Percentiles rank a stretch among this genome's conserved stretches.
phyloP scores from a whole-genome alignment of 2,113 vertebrate species.

The Lethenteron reissneri region DNA sequence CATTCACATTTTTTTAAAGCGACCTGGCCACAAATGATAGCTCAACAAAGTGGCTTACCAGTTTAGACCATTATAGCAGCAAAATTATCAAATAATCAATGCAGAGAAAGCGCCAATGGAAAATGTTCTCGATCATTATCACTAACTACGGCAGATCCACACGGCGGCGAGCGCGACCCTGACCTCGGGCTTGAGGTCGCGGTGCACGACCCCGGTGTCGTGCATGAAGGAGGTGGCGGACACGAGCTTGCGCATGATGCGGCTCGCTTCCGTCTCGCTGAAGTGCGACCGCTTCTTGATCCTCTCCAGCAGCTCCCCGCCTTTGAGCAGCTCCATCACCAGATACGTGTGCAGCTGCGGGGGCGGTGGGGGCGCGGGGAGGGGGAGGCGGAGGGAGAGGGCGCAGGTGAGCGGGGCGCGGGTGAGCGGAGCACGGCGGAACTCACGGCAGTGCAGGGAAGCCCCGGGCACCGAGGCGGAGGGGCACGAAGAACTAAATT shows the following conservation, averaged over 20 bases:
- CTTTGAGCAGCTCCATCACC: constrained; percentile 55
- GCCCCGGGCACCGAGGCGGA: neutral
- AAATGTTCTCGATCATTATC: too few species aligned
- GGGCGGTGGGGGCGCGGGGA: neutral
- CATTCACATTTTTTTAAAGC: too few species aligned
- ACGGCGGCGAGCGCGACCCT: too few species aligned
- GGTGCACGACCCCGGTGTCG: constrained; percentile 57
- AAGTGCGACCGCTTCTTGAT: constrained; percentile 61
- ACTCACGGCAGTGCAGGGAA: neutral
- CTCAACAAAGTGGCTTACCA: too few species aligned
- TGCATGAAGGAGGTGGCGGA: constrained; percentile 72
- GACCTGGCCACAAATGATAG: too few species aligned
- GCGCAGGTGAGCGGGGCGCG: neutral
- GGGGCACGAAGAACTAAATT: neutral
- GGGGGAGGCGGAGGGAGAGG: neutral
- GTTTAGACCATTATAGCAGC: too few species aligned
- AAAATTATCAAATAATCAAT: too few species aligned
- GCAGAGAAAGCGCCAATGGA: too few species aligned
- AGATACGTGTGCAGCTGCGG: constrained; percentile 53
- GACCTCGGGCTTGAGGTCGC: constrained; percentile 68
- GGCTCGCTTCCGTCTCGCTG: constrained; percentile 59
- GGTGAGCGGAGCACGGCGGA: neutral
- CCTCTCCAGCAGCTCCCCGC: constrained; percentile 55
- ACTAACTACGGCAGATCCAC: too few species aligned
- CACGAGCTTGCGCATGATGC: constrained; percentile 51